Base-by-base conservation (phyloP, 2,888 invertebrate genomes). In the Standfussiana lucernea region DNA sequence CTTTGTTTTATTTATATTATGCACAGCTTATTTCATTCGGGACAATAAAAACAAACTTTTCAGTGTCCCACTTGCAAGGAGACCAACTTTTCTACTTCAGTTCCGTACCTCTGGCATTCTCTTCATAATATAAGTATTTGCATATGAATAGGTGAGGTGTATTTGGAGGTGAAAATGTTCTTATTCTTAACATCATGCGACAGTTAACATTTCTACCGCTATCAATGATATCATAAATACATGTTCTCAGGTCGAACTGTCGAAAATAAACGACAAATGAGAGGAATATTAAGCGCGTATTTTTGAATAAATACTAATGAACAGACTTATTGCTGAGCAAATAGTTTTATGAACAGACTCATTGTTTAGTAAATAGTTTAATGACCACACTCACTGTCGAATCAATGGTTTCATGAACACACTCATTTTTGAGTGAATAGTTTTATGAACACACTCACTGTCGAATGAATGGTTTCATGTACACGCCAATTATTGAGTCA, bases 21-120 rank as follows among this genome's bases (percentile, higher is more conserved):
- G 66, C 65, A 70, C 70, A 81, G 85, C 85, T 87, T 91, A 87
- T 89, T 91, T 87, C 84, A 79, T 86, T 70, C 50, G 78, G 72
- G 80, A 88, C 88, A 87, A 82, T 90, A 90, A 88, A 90, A 91
- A 89, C 88, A 87, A 89, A 89, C 85, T 89, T 68, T 89, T 76
- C 83, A 77, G 82, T 88, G 82, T 84, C 61, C 66, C 40, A 32
- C 83, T 75, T 78, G 81, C 76, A 83, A 84, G 83, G 80, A 75
- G 80, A 77, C 72, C 32, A 86, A 89, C 77, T 89, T 88, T 78
- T 77, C 61, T 77, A 77, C 84, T 76, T 53, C 37, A 73, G 72
- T 70, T 70, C 66, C 79, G 79, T 50, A 70, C 61, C 68, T 53
- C 37, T 56, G 65, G 72, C 76, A 62, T 77, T 62, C 67, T 75